Base-by-base conservation (phyloP, 2,797 vertebrate species). In the Chromis chromis region DNA sequence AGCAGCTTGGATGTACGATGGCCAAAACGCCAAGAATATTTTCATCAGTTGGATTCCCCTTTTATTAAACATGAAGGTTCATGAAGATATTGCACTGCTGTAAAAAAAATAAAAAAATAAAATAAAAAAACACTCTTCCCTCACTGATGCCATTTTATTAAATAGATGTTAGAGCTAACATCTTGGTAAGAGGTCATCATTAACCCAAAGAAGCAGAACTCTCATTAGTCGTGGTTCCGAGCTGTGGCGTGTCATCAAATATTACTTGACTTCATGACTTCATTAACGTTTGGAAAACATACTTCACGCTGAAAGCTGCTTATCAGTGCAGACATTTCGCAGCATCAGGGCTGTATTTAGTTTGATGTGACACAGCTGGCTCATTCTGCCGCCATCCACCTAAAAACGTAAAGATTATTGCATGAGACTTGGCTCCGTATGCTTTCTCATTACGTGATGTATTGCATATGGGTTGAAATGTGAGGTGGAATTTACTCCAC, bases 141-240 rank as follows among this genome's bases (percentile, higher is more conserved):
- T 54, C 7, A 14, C 75, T 62, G 58, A 24, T 8, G 24, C 58
- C 60, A 31, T 86, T 86, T 76, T 81, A 79, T 77, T 81, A 68
- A 86, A 74, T 65, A 52, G 68, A 86, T 76, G 81, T 86, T 74
- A 49, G 66, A 46, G 70, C 85, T 76, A 75, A 84, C 70, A 74
- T 70, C 25, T 56, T 25, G 42, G 58, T 65, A 64, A 42, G 55
- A 54, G 70, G 81, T 76, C 82, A 85, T 83, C 77, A 78, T 83
- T 85, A 82, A 84, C 70, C 62, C 77, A 76, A 69, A 70, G 74
- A 78, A 70, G 77, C 65, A 71, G 40, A 65, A 63, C 60, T 71
- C 77, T 82, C 85, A 88, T 88, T 88, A 87, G 74, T 22, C 65
- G 36, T 13, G 6, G 71, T 73, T 81, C 68, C 28, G 5, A 78